Evolutionary conservation across 2,888 invertebrate genomes (phyloP), one percentile per base, ranked within the genome.

Genomic region (Dicycla oo): DNA sequence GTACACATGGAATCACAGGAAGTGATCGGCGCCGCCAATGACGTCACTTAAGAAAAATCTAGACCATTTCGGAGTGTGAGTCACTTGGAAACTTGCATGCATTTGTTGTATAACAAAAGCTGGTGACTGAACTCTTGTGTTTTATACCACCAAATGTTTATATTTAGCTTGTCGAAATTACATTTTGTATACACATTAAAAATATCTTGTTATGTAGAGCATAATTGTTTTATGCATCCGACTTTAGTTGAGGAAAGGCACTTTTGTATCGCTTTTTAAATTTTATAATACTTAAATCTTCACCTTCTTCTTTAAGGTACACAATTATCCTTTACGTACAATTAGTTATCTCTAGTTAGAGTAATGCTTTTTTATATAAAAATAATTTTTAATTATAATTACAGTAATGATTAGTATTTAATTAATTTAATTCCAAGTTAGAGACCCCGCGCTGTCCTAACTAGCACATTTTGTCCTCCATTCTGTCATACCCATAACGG

Each of bases 41-140:
- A 79, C 73, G 75, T 84, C 78, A 84, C 23, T 20, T 5, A 40
- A 73, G 69, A 80, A 79, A 63, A 70, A 82, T 84, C 67, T 78
- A 75, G 78, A 77, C 45, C 54, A 63, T 23, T 58, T 68, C 23
- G 49, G 58, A 54, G 62, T 56, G 18, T 80, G 84, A 81, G 60
- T 82, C 68, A 80, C 56, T 61, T 43, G 3, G 18, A 34, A 64
- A 20, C 20, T 45, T 53, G 45, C 45, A 40, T 26, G 13, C 7
- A 5, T 67, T 78, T 64, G 43, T 69, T 51, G 34, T 51, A 26
- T 30, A 53, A 68, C 34, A 64, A 56, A 57, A 53, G 7, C 23
- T 40, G 65, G 47, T 72, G 58, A 51, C 18, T 67, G 34, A 58
- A 43, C 40, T 58, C 13, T 45, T 15, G 20, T 61, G 11, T 67